phyloP scores from a whole-genome alignment of 2,797 vertebrate genomes.

The Xiphorhynchus erythropygius region DNA sequence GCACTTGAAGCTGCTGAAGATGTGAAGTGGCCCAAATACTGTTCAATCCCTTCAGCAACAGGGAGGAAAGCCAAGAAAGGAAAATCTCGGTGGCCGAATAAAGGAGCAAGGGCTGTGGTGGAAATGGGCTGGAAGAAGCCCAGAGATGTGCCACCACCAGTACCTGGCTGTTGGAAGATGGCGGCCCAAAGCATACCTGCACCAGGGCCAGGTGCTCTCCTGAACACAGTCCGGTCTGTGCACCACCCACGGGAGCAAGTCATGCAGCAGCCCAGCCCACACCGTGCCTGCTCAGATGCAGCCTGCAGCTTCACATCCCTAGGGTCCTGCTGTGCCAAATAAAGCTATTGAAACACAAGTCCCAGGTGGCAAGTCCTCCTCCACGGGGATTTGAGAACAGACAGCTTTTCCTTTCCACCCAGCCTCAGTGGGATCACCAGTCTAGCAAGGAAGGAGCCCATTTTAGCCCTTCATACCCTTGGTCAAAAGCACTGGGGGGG shows the following conservation, averaged over 20 bases:
- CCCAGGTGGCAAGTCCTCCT: not conserved
- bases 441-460: not conserved
- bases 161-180: not conserved
- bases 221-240: fast-evolving
- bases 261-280: not conserved
- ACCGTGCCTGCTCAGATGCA: not conserved
- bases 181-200: fast-evolving
- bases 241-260: not conserved
- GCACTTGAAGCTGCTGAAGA: not conserved
- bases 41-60: not conserved
- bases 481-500: not conserved
- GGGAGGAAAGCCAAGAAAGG: not conserved
- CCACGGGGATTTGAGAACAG: not conserved
- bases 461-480: not conserved
- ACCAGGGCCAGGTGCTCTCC: not conserved
- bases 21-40: not conserved
- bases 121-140: not conserved
- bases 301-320: not conserved
- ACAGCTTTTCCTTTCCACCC: not conserved
- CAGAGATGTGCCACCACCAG: not conserved
- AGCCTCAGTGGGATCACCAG: not conserved
- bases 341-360: not conserved
- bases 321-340: not conserved
- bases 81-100: not conserved
- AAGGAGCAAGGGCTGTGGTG: not conserved